Evolutionary conservation across 2,888 invertebrate species (phyloP), one percentile per base, ranked within the genome.

Genomic region (Megaustenia siamemsis): DNA sequence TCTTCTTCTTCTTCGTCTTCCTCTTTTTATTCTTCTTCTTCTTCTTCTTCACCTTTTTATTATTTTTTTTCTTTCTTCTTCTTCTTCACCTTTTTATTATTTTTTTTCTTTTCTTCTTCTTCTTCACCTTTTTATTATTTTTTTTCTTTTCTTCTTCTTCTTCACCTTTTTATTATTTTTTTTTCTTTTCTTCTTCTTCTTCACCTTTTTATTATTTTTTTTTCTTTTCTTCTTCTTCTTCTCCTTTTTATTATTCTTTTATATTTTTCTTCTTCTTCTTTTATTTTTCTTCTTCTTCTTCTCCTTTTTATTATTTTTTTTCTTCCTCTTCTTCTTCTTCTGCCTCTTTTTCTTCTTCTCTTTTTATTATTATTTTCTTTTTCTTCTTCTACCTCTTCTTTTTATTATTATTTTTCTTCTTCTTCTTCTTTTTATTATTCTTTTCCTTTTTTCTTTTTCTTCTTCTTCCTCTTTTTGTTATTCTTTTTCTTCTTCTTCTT

Each of bases 271-370:
- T 28, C 63, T 63, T 63, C 63, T 63, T 63, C 63, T 63, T 63
- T 32, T 63, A 12, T 28, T 63, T 21, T 28, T 63, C 28, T 32
- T 4, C 28, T 32, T 63, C 12, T 32, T 63, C 12, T 0, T 63
- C 12, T 32, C 28, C 12, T 32, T 63, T n/a, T 32, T 63, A 12
- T 32, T 63, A 12, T 28, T 63, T 28, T 32, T 63, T 28, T n/a
- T 49, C 71, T 38, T 49, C 28, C 49, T 43, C 40, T 43, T 80
- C 43, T n/a, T 66, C 49, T 32, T 63, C 28, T 3, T 63, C 28
- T 28, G n/a, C 28, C 63, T 63, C 28, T 45, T 81, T 79, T 32
- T 78, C 45, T 40, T 56, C 56, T 56, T 71, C 49, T 43, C 49
- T 71, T 38, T 53, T 53, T 49, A 49, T 35, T 56, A 53, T 49